Evolutionary conservation across 2,113 vertebrate genomes (phyloP).

Genomic region (Scortum barcoo): DNA sequence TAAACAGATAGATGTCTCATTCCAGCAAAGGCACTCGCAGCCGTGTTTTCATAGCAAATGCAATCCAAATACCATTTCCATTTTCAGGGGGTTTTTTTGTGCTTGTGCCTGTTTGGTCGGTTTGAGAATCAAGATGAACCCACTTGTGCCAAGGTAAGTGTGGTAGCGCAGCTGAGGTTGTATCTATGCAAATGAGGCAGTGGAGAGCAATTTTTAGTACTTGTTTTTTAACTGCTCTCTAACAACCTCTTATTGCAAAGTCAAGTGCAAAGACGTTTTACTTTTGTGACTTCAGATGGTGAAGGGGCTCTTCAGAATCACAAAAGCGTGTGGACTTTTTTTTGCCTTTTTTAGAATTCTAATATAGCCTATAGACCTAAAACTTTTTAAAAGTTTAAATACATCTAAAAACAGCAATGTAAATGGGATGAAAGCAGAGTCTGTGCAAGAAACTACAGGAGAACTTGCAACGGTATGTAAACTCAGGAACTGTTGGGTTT

Average conservation of each 20-base stretch:
- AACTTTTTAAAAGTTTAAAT: background rate
- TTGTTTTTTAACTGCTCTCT: conserved; percentile 33
- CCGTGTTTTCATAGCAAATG: background rate
- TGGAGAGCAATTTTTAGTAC: conserved; percentile 5
- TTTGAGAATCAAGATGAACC: background rate
- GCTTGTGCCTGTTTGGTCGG: background rate
- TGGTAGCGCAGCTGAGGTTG: background rate
- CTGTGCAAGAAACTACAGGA: background rate
- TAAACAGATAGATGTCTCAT: background rate
- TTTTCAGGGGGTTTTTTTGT: background rate
- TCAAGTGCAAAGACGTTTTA: conserved; percentile 32
- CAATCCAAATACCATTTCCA: background rate
- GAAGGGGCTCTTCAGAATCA: conserved; percentile 5
- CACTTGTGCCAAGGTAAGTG: background rate
- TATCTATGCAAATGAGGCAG: conserved; percentile 20
- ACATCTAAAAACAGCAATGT: background rate
- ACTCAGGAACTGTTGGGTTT: background rate
- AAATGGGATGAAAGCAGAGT: background rate
- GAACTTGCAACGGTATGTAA: background rate
- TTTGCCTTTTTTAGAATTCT: background rate
- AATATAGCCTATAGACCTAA: too few relatives aligned
- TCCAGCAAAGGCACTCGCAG: background rate
- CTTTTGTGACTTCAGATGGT: background rate
- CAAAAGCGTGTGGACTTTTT: background rate
- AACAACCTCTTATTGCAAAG: conserved; percentile 36